Evolutionary conservation across 1,140 invertebrate species (phyloP).

Genomic region (Adelges cooleyi): DNA sequence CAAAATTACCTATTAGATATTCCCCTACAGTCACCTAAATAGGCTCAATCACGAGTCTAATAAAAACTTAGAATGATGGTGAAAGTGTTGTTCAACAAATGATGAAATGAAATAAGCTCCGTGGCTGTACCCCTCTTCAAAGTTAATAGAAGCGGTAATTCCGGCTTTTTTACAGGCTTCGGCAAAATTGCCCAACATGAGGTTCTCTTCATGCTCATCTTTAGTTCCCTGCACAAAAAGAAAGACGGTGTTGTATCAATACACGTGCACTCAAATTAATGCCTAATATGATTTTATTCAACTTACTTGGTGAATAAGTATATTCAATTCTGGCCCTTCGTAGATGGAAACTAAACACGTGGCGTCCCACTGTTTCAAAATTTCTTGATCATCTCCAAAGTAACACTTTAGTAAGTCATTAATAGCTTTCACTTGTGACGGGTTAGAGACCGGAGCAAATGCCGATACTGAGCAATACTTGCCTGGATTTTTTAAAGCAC

Average conservation of each 20-base stretch:
- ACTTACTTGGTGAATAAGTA: constrained; percentile 82
- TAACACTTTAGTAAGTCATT: constrained; percentile 69
- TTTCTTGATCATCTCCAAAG: constrained; percentile 53
- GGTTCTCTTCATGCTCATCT: constrained; percentile 66
- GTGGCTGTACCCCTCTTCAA: constrained; percentile 66
- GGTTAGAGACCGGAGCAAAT: constrained; percentile 95
- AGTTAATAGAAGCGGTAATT: constrained; percentile 47
- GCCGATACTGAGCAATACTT: constrained; percentile 83
- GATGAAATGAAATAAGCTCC: constrained; percentile 90
- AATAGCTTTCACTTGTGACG: constrained; percentile 50
- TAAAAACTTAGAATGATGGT: constrained; percentile 60
- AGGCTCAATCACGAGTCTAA: not conserved
- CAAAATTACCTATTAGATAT: too few relatives aligned
- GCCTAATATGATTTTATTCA: not conserved
- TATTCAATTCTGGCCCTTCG: constrained; percentile 66
- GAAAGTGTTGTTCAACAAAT: constrained; percentile 88
- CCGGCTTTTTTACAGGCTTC: constrained; percentile 57
- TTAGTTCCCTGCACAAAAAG: constrained; percentile 52
- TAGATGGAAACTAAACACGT: constrained; percentile 71
- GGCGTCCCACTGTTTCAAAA: constrained; percentile 83
- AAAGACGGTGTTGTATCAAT: not conserved
- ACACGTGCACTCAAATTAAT: not conserved
- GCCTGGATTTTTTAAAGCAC: constrained; percentile 83
- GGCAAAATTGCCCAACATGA: constrained; percentile 77
- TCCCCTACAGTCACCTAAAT: too few relatives aligned